Evolutionary conservation across 2,797 vertebrate genomes (phyloP), one percentile per base, ranked within the genome.

Genomic region (Gastrophryne carolinensis): DNA sequence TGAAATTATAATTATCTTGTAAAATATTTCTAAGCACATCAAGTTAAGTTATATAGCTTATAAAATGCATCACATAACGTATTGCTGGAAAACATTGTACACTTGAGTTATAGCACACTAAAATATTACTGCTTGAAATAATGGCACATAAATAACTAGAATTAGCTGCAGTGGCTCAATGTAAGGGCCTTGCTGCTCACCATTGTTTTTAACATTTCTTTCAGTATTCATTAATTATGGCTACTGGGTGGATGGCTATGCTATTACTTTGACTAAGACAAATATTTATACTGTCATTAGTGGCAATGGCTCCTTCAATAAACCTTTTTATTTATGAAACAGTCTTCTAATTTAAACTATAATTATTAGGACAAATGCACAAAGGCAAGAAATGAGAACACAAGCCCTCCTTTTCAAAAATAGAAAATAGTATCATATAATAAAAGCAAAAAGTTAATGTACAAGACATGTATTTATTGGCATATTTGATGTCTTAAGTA

Each of bases 61-160:
- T 39, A 15, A 50, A 68, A 54, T 56, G 15, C 26, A 39, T 68
- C 50, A 56, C 50, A 29, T 24, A 68, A 23, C 5, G 41, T 41
- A 17, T n/a, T 54, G 23, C 41, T 54, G 15, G 35, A 56, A 68
- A 56, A 56, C 23, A 27, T 17, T 29, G 32, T 37, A 27, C 49
- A 37, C 23, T 24, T 67, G 64, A 67, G 37, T 68, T 56, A 68
- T 68, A 23, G 35, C 19, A 24, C 17, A 56, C 50, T 68, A 29
- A 54, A 54, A 56, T 39, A 27, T 54, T 44, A 68, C 35, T 23
- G 27, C 21, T 72, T 72, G 21, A 29, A 21, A 52, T 52, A 72
- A 63, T 62, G 24, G 44, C 32, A 26, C 32, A 62, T 62, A 62
- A 53, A 72, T 72, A 72, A 72, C 41, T 62, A 24, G 21, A 53